A percentile compares a stretch with the other conserved stretches of the same genome.
Conservation (phyloP, 2,888 invertebrate genomes). For the Cheilosia urbana region DNA sequence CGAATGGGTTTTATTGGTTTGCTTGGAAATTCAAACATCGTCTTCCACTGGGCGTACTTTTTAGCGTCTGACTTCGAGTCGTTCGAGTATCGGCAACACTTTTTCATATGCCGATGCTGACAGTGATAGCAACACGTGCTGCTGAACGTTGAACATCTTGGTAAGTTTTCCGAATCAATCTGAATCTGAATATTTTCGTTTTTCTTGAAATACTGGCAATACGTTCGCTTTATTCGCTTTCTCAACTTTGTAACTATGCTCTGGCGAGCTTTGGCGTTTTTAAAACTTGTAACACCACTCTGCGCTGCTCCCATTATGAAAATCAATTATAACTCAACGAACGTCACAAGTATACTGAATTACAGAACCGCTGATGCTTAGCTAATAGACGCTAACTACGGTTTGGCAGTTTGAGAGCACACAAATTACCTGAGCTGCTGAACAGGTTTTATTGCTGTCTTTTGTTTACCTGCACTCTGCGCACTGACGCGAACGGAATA, state of each 20-base stretch:
- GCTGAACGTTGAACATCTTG: constrained; percentile 48
- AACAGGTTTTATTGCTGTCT: not conserved
- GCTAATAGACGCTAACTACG: not conserved
- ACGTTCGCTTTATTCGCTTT: constrained; percentile 14
- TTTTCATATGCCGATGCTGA: constrained; percentile 25
- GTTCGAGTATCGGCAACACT: constrained; percentile 22
- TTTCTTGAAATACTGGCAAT: not conserved
- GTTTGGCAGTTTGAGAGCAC: not conserved
- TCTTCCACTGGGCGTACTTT: constrained; percentile 53
- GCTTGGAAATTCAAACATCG: constrained; percentile 38
- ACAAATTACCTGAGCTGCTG: not conserved
- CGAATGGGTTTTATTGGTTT: constrained; percentile 17
- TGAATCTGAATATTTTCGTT: not conserved
- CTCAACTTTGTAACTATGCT: not conserved
- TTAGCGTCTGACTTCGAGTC: constrained; percentile 26
- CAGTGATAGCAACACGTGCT: constrained; percentile 12
- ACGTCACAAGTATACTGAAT: constrained; percentile 19
- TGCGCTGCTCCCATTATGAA: constrained; percentile 45
- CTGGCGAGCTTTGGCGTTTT: not conserved
- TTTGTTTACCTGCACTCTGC: not conserved
- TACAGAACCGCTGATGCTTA: not conserved
- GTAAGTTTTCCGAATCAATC: constrained; percentile 3
- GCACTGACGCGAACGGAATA: not conserved
- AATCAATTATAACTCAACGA: not conserved
- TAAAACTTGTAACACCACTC: not conserved